These are phyloP conservation scores for Chrysocyon brachyurus DNA, from an alignment of 2,797 vertebrate genomes.

Conservation along the genomic window DNA sequence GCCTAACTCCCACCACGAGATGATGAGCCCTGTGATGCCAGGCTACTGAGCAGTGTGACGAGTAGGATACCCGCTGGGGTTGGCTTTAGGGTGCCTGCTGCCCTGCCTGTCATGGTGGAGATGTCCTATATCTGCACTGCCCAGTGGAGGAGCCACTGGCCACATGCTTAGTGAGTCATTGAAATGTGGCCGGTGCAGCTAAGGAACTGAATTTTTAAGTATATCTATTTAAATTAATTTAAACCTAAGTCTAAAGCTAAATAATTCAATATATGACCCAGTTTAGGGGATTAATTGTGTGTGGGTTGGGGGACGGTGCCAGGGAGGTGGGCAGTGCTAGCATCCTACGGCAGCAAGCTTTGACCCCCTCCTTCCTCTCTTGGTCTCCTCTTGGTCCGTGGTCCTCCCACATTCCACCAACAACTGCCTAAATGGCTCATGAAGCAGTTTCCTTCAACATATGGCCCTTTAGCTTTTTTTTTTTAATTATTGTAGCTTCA, in stretches of 20 bases:
- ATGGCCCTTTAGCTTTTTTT: not conserved
- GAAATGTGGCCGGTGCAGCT: not conserved
- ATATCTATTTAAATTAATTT: constrained; percentile 7
- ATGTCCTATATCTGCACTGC: not conserved
- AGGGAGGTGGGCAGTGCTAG: not conserved
- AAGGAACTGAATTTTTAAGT: constrained; percentile 3
- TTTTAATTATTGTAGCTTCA: not conserved
- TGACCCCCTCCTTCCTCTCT: not conserved
- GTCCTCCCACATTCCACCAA: not conserved
- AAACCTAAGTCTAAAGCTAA: not conserved
- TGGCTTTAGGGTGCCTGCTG: not conserved
- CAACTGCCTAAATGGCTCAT: not conserved
- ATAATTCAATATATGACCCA: not conserved
- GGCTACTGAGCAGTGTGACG: not conserved
- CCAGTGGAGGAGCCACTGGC: not conserved
- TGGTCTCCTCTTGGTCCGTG: not conserved
- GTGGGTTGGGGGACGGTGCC: too few relatives aligned
- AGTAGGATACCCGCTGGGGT: not conserved
- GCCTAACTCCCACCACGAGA: constrained; percentile 22
- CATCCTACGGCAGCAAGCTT: not conserved
- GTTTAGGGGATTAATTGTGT: not conserved
- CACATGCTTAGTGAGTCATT: not conserved
- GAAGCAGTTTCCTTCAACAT: constrained; percentile 7
- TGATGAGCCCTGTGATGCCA: not conserved
- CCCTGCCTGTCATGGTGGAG: not conserved